Percentiles rank a stretch among this genome's conserved stretches.
These are phyloP conservation scores for Pheucticus melanocephalus DNA, from an alignment of 2,113 vertebrate species.

Conservation along the genomic window DNA sequence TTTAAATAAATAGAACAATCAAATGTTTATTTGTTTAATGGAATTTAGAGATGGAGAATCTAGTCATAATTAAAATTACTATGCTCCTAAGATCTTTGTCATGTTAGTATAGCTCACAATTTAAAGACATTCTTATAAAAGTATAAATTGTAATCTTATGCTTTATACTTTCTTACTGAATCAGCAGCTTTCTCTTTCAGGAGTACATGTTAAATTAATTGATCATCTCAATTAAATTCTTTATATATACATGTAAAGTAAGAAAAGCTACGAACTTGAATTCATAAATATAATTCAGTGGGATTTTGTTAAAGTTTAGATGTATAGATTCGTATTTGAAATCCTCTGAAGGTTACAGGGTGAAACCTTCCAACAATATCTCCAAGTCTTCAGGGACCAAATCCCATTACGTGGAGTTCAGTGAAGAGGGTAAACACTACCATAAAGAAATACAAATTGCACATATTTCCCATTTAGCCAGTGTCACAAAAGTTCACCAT, in stretches of 20 bases:
- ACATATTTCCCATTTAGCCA: conserved; percentile 87
- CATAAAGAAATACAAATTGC: conserved; percentile 89
- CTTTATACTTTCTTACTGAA: conserved; percentile 52
- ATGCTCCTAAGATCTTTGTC: not conserved
- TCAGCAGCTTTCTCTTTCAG: conserved; percentile 63
- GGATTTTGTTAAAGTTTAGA: conserved; percentile 72
- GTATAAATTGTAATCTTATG: conserved; percentile 53
- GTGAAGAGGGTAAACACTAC: conserved; percentile 84
- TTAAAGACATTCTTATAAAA: conserved; percentile 54
- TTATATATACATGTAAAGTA: conserved; percentile 45
- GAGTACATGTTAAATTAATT: conserved; percentile 61
- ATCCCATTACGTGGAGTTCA: conserved; percentile 81
- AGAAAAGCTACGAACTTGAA: conserved; percentile 39
- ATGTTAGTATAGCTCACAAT: not conserved
- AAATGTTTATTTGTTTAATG: not conserved
- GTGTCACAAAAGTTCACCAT: conserved; percentile 88
- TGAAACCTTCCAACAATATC: conserved; percentile 78
- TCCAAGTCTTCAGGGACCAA: conserved; percentile 80
- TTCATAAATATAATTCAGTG: conserved; percentile 65
- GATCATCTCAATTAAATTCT: conserved; percentile 58
- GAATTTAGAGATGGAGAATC: not conserved
- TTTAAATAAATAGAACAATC: not conserved
- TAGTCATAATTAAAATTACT: conserved; percentile 35
- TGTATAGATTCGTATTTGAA: conserved; percentile 72
- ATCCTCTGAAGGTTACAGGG: conserved; percentile 76